phyloP scores from a whole-genome alignment of 2,113 vertebrate genomes.

The Talpa occidentalis region DNA sequence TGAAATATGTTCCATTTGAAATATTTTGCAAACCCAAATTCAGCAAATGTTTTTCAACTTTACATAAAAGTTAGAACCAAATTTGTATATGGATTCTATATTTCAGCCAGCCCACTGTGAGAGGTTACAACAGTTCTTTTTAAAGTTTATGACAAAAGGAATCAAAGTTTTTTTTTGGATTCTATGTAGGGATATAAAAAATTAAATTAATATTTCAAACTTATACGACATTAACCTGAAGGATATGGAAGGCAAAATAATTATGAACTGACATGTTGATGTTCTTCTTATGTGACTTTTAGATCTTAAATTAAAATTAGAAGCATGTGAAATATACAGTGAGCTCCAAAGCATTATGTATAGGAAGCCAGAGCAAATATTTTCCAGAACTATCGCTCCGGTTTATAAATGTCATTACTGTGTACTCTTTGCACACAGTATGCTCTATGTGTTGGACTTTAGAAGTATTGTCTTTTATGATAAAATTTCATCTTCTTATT shows the following conservation, averaged over 20 bases:
- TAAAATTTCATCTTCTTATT: neutral
- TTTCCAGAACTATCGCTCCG: slow-evolving; percentile 1
- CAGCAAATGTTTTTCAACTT: slow-evolving; percentile 58
- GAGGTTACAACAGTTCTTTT: slow-evolving; percentile 26
- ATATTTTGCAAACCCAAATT: slow-evolving; percentile 53
- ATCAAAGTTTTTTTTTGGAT: neutral
- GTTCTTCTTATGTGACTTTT: slow-evolving; percentile 21
- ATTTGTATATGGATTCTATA: slow-evolving; percentile 13
- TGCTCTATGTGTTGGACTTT: neutral
- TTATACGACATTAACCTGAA: neutral
- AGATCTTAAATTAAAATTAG: neutral
- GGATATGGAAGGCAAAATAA: neutral
- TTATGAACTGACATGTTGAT: neutral
- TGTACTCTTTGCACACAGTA: neutral
- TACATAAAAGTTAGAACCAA: slow-evolving; percentile 53
- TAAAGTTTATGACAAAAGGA: neutral
- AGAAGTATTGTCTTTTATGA: slow-evolving; percentile 7
- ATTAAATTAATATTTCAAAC: slow-evolving; percentile 16
- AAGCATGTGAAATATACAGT: neutral
- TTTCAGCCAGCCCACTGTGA: slow-evolving; percentile 2
- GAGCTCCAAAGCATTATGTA: neutral
- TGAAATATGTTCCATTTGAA: slow-evolving; percentile 59
- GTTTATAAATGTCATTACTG: slow-evolving; percentile 2
- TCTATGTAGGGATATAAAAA: neutral
- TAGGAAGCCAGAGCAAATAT: slow-evolving; percentile 28